Base-by-base conservation (phyloP, 2,888 invertebrate species). In the Sinopyrophorus schimmeli region DNA sequence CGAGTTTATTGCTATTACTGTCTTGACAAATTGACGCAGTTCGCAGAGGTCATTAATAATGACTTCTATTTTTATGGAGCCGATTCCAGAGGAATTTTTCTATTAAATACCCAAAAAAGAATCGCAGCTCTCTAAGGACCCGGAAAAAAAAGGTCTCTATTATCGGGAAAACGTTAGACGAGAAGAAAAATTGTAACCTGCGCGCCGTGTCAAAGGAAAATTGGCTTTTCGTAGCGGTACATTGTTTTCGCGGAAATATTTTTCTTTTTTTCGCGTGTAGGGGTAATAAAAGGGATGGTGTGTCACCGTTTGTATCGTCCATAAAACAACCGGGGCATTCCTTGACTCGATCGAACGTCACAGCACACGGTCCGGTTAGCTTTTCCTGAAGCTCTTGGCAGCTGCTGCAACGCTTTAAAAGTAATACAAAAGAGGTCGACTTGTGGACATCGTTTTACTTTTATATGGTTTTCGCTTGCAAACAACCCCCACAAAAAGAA, bases 301-400 rank as follows among this genome's bases (percentile, higher is more conserved):
- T n/a, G 44, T 44, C 46, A 40, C 46, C 46, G 35, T 51, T 47
- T 47, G 51, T 38, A 41, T 44, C 38, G 27, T 47, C 35, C 40
- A 52, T 52, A 47, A 47, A 52, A 52, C 47, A 52, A 42, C 32
- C 28, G 42, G 42, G 35, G 39, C 42, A 48, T 47, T 35, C 30
- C 34, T 34, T 39, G 48, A 43, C 38, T 32, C 38, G 31, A 47
- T 20, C 35, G 39, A 48, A 52, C 34, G 38, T 34, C 42, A 40
- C 38, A 34, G n/a, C n/a, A 30, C 28, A 39, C 38, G 52, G 47
- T 47, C 40, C 28, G 30, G 40, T 43, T 44, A 35, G 32, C 34
- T 27, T 50, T 50, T n/a, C n/a, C 16, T 49, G 38, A 43, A 50
- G 40, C 46, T 50, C 35, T 21, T 46, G 40, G 30, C 39, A 46